A percentile compares a stretch with the other conserved stretches of the same genome.
Evolutionary conservation across 2,797 vertebrate species (phyloP).

Genomic region (Glossophaga mutica): DNA sequence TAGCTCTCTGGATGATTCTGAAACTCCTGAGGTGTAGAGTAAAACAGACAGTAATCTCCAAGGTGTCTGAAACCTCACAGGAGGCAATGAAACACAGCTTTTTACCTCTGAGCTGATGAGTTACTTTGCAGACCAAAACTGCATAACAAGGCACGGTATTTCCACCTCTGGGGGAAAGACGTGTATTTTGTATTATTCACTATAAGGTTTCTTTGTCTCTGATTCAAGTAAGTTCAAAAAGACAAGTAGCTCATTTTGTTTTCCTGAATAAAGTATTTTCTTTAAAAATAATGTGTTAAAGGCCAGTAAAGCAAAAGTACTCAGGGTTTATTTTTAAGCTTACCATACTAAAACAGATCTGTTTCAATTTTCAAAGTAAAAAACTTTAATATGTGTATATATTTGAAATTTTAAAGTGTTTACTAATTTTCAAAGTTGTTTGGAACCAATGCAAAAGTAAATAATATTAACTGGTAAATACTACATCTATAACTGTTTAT

Average conservation of each 20-base stretch:
- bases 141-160: not conserved
- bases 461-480: not conserved
- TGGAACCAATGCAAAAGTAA: not conserved
- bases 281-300: not conserved
- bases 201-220: not conserved
- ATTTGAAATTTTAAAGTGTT: not conserved
- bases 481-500: not conserved
- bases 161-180: not conserved
- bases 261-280: not conserved
- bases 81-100: not conserved
- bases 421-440: not conserved
- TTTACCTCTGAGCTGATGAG: constrained; percentile 9
- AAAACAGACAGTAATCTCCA: not conserved
- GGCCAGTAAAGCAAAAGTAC: not conserved
- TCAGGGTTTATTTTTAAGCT: not conserved
- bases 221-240: constrained; percentile 17
- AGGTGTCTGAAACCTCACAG: not conserved
- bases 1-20: constrained; percentile 22
- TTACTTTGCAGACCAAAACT: constrained; percentile 10
- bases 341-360: not conserved
- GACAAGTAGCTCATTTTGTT: constrained; percentile 35
- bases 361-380: not conserved
- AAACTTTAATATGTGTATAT: not conserved
- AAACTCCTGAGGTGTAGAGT: not conserved
- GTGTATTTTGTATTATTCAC: not conserved